Base-by-base conservation (phyloP, 2,888 invertebrate genomes). In the Stenotaenia linearis region DNA sequence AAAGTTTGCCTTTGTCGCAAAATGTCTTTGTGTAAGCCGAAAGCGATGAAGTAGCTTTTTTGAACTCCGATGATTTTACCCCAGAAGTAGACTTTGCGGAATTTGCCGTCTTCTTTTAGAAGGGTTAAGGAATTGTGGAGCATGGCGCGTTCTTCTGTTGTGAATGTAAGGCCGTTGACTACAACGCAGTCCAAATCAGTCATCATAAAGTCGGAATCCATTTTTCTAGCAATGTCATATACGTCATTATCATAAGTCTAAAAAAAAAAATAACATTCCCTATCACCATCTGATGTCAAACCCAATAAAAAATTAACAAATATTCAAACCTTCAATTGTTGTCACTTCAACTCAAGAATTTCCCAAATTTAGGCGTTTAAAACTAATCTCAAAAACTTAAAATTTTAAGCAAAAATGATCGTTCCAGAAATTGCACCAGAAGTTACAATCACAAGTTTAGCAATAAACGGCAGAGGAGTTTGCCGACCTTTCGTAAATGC, bases 31-130 rank as follows among this genome's bases (percentile, higher is more conserved):
- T 88, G 88, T 82, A 92, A 91, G 15, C 96, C 96, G 84, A 91
- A 93, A 1, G 93, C 93, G 81, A 96, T 90, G 84, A 92, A 93
- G 85, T 96, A 96, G 86, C 95, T 95, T 21, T 89, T 89, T 82
- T 91, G 90, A 0, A 90, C 87, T 0, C 93, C 95, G 82, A 91
- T 90, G 78, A 96, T 91, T 84, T 92, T 91, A 0, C 96, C 96
- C 94, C 95, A 95, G 84, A 95, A 94, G 84, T 91, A 95, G 78
- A 94, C 90, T 84, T 91, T 90, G 18, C 89, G 87, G 85, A 95
- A 95, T 85, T 94, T 94, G 86, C 95, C 94, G 85, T 96, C 94
- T 82, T 91, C 91, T 86, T 95, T 92, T 50, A 96, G 88, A 79
- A 94, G 87, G 0, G 92, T 88, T 4, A 96, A 87, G 0, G 95